These are phyloP conservation scores for Castor canadensis DNA, from an alignment of 2,113 vertebrate species.

Conservation along the genomic window DNA sequence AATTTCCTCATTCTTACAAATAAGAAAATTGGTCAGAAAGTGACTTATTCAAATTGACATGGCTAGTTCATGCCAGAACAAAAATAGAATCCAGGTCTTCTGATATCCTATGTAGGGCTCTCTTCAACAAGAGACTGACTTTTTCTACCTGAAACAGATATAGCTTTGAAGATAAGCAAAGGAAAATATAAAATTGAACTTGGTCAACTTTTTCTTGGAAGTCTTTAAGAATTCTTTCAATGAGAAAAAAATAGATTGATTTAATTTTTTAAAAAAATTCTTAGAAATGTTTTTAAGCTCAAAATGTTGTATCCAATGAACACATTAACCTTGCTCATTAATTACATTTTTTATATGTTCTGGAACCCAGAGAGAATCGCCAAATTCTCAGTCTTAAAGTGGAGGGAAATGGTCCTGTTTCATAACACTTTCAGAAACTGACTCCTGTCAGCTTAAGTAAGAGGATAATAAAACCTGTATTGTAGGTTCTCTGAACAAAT, in stretches of 20 bases:
- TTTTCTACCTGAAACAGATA: conserved; percentile 22
- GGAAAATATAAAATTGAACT: neutral
- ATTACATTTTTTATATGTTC: conserved; percentile 53
- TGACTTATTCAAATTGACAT: conserved; percentile 42
- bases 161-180: conserved; percentile 10
- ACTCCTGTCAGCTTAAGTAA: conserved; percentile 18
- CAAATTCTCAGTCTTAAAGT: conserved; percentile 46
- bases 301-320: conserved; percentile 45
- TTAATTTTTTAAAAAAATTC: conserved; percentile 51
- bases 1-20: conserved; percentile 41
- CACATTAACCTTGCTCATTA: conserved; percentile 1
- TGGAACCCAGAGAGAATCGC: conserved; percentile 54
- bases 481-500: conserved; percentile 61
- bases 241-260: no score
- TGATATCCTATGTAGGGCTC: neutral
- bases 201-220: neutral
- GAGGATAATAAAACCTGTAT: conserved; percentile 41
- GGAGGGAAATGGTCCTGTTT: conserved; percentile 7
- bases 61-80: conserved; percentile 18
- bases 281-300: conserved; percentile 42
- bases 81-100: conserved; percentile 52
- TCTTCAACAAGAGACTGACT: neutral
- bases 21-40: conserved; percentile 53
- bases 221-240: neutral
- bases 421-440: conserved; percentile 44